A percentile compares a stretch with the other conserved stretches of the same genome.
phyloP scores from a whole-genome alignment of 2,888 invertebrate genomes.

The Tipula confusa region DNA sequence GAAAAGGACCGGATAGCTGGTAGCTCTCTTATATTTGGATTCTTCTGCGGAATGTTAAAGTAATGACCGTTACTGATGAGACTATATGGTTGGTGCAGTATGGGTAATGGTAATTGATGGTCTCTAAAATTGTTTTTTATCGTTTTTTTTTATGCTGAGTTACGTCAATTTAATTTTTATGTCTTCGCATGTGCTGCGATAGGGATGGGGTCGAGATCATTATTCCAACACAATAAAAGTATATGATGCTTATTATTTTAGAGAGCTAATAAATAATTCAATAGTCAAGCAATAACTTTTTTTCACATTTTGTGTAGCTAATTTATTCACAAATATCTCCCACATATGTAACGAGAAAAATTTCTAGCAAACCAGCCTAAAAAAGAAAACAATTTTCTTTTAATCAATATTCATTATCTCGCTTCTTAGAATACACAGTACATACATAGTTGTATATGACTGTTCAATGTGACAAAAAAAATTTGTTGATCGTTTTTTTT shows the following conservation, averaged over 20 bases:
- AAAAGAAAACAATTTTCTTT: slow-evolving; percentile 5
- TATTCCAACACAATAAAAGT: neutral
- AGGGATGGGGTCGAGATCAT: neutral
- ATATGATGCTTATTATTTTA: neutral
- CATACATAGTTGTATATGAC: neutral
- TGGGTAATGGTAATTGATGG: no score
- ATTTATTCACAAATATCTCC: neutral
- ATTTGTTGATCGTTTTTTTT: neutral
- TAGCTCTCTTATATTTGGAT: no score
- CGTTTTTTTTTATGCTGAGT: no score
- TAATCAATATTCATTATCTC: slow-evolving; percentile 16
- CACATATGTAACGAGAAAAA: neutral
- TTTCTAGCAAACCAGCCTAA: neutral
- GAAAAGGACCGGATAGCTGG: no score
- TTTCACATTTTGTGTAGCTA: neutral
- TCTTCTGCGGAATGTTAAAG: no score
- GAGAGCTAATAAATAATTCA: neutral
- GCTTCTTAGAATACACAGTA: neutral
- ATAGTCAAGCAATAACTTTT: neutral
- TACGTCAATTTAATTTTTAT: no score
- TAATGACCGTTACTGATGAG: no score
- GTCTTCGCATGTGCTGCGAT: neutral
- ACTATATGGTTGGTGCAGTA: no score
- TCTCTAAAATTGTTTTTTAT: no score
- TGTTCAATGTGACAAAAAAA: neutral